Percentiles rank a stretch among this genome's conserved stretches.
phyloP scores from a whole-genome alignment of 2,113 vertebrate species.

The Orthochromis indermauri region DNA sequence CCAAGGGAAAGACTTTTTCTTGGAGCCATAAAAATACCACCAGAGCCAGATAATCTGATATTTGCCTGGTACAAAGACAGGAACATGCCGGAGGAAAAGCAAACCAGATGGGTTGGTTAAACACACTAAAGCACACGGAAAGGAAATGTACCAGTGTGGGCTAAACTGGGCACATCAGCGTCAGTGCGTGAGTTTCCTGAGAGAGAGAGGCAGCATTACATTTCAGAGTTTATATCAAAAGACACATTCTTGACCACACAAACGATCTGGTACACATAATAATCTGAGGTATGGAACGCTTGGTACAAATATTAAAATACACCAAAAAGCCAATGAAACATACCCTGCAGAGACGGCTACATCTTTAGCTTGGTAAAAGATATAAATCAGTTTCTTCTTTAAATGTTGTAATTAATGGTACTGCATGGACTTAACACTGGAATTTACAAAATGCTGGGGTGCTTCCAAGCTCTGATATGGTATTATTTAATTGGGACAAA shows the following conservation, averaged over 20 bases:
- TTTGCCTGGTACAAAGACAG: neutral
- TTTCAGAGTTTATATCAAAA: neutral
- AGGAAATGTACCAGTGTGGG: neutral
- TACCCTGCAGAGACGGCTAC: neutral
- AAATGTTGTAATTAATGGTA: neutral
- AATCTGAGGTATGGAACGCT: neutral
- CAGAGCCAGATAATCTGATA: neutral
- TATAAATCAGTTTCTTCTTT: neutral
- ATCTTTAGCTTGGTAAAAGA: neutral
- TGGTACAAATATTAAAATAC: neutral
- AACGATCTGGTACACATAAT: neutral
- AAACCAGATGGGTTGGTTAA: constrained; percentile 4
- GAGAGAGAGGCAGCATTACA: neutral
- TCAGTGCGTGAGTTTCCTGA: neutral
- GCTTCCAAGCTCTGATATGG: neutral
- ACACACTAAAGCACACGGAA: neutral
- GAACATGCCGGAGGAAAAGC: neutral
- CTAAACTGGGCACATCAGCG: neutral
- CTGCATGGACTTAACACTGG: neutral
- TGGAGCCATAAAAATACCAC: neutral
- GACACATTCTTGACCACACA: neutral
- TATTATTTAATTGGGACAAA: neutral
- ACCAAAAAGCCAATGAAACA: neutral
- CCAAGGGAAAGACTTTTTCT: neutral
- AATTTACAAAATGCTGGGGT: neutral